phyloP scores from a whole-genome alignment of 2,113 vertebrate genomes.

The Chelonoidis abingdonii region DNA sequence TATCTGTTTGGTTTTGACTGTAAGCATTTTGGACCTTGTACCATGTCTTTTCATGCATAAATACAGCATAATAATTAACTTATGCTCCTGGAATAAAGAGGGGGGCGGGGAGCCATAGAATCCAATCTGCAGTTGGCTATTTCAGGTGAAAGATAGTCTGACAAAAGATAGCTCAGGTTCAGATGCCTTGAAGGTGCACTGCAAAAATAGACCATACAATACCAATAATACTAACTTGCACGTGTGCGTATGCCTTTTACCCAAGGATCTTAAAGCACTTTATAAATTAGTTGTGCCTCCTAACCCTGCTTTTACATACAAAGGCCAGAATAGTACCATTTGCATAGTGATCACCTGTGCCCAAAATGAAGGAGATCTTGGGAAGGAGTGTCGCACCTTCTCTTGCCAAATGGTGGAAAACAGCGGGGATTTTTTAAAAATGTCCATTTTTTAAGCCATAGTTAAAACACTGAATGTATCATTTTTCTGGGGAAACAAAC shows the following conservation, averaged over 20 bases:
- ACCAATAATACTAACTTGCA: background rate
- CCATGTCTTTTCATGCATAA: background rate
- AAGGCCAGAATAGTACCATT: background rate
- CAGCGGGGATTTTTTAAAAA: background rate
- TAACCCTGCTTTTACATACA: background rate
- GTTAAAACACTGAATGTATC: background rate
- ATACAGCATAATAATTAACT: background rate
- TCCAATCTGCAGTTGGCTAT: background rate
- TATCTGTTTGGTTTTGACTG: background rate
- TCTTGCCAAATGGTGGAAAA: background rate
- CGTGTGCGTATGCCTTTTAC: background rate
- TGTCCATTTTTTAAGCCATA: background rate
- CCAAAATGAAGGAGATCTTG: background rate
- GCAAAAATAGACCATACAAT: background rate
- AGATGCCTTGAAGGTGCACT: background rate
- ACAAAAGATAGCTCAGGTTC: background rate
- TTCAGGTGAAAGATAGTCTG: background rate
- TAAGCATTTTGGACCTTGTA: background rate
- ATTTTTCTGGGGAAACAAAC: background rate
- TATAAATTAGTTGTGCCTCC: background rate
- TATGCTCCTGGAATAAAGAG: background rate
- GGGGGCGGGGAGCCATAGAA: background rate
- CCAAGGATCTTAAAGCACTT: background rate
- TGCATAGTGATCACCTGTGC: background rate
- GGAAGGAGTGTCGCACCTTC: background rate